Conservation (phyloP, 2,797 vertebrate genomes). For the Spinus olivaceus region DNA sequence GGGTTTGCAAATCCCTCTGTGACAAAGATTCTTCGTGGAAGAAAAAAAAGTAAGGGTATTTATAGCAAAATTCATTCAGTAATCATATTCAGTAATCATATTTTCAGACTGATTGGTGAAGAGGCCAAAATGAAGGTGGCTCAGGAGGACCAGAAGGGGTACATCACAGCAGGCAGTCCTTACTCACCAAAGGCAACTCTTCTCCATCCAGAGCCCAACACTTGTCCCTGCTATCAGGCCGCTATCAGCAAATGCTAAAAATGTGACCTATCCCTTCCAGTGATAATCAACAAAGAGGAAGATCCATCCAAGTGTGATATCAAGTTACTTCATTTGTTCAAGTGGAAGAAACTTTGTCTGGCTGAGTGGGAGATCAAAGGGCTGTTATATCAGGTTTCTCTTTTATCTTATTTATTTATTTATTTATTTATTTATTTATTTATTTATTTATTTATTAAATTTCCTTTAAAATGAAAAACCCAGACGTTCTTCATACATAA, state of each 20-base stretch:
- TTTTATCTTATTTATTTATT: not conserved
- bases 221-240: not conserved
- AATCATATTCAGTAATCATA: not conserved
- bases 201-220: not conserved
- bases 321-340: conserved; percentile 21
- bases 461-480: not conserved
- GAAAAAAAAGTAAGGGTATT: not conserved
- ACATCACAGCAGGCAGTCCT: not conserved
- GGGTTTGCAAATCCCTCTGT: not conserved
- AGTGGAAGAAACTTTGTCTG: conserved; percentile 28
- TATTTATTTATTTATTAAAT: not conserved
- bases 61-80: not conserved
- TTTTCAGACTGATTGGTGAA: not conserved
- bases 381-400: not conserved
- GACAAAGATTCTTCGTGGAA: not conserved
- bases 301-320: not conserved
- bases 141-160: not conserved
- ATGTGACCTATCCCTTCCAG: not conserved
- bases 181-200: not conserved
- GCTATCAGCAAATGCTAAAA: conserved; percentile 5
- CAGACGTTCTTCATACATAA: not conserved
- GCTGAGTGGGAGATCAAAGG: conserved; percentile 22
- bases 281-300: not conserved
- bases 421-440: not conserved
- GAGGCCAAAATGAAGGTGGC: not conserved